Base-by-base conservation (phyloP, 2,888 invertebrate species). In the Clitarchus hookeri region DNA sequence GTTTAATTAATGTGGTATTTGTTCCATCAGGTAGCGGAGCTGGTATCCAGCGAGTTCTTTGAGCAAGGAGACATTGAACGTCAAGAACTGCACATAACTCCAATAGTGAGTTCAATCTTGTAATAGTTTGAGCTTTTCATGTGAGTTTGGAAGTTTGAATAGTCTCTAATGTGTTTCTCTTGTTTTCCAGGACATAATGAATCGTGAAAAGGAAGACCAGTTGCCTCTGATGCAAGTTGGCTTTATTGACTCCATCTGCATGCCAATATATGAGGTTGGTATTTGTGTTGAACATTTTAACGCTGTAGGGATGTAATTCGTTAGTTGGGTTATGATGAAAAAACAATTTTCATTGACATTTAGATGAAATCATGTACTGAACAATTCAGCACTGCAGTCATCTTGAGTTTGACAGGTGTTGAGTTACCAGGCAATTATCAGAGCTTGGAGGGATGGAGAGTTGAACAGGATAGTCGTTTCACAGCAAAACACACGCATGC, bases 161-260 rank as follows among this genome's bases (percentile, higher is more conserved):
- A 65, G 65, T 2, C n/a, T 8, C 11, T 65, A 65, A 65, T 1
- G n/a, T 23, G 65, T n/a, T n/a, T 85, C 48, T 84, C 88, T 86
- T 88, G 89, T 88, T 85, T 91, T 92, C 25, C 91, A 97, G 97
- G 97, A 97, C 91, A 96, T 98, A 92, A 98, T 98, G 98, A 98
- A 98, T 91, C 93, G 98, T 90, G 97, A 97, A 90, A 98, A 98
- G 91, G 97, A 97, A 92, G 97, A 98, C 90, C 96, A 98, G 91
- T 93, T 98, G 89, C 98, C 98, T 77, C 94, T 96, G 90, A 98
- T 98, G 98, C 98, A 98, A 94, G 97, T 98, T 88, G 96, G 96
- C 89, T 98, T 98, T 91, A 98, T 98, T 88, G 98, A 98, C 92
- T 96, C 97, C 77, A 98, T 98, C 90, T 98, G 98, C 91, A 92